Conservation (phyloP, 2,888 invertebrate species). For the Nomada ferruginata region DNA sequence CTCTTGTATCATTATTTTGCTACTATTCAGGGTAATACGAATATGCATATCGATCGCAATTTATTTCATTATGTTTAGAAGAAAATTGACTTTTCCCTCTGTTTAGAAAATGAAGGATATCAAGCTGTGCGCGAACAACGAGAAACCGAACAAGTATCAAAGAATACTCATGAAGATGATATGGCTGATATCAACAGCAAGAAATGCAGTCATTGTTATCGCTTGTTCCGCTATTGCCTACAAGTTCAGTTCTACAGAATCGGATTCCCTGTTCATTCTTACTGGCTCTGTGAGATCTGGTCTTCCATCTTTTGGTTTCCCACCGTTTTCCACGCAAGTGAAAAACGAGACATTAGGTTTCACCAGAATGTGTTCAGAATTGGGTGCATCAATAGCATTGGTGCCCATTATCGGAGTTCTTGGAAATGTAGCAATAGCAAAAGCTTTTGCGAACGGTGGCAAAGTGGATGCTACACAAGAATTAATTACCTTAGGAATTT, state of each 20-base stretch:
- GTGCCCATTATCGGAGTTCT: constrained; percentile 96
- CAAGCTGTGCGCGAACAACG: constrained; percentile 83
- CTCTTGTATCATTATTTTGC: constrained; percentile 89
- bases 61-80: not conserved
- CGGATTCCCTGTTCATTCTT: constrained; percentile 88
- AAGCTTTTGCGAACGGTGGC: constrained; percentile 94
- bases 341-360: constrained; percentile 87
- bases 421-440: constrained; percentile 97
- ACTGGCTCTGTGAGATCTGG: constrained; percentile 92
- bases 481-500: constrained; percentile 92
- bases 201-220: constrained; percentile 94
- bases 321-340: constrained; percentile 89
- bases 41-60: not conserved
- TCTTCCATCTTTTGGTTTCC: constrained; percentile 88
- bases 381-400: constrained; percentile 93
- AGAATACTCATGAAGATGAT: constrained; percentile 86
- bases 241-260: constrained; percentile 85
- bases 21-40: constrained; percentile 89
- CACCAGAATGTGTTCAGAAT: constrained; percentile 90
- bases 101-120: constrained; percentile 90
- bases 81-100: not conserved
- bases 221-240: constrained; percentile 89
- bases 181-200: constrained; percentile 92
- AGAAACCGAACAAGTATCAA: constrained; percentile 83
- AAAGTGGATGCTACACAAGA: constrained; percentile 96